Evolutionary conservation across 2,888 invertebrate species (phyloP).

Genomic region (Conchocele bisecta): DNA sequence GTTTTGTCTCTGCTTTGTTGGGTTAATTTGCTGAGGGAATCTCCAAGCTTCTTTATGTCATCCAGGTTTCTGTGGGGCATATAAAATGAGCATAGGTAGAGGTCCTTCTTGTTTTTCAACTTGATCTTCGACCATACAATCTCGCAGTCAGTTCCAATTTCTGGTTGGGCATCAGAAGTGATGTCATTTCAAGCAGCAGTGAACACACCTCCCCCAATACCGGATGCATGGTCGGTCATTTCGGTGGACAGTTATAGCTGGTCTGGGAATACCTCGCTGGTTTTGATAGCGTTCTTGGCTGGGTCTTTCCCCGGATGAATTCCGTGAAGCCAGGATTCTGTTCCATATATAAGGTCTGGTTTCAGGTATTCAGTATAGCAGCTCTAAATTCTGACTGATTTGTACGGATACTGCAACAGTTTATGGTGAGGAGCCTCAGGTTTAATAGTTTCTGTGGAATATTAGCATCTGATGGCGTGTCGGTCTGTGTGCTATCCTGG

Average conservation of each 20-base stretch:
- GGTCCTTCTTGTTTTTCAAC: too few relatives aligned
- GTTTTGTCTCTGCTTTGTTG: background rate
- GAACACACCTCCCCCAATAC: slow-evolving; percentile 19
- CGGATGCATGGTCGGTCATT: slow-evolving; percentile 16
- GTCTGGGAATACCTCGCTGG: slow-evolving; percentile 30
- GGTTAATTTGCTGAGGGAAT: too few relatives aligned
- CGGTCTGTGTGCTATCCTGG: background rate
- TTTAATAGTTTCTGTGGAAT: background rate
- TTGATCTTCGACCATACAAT: too few relatives aligned
- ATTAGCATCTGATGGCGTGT: background rate
- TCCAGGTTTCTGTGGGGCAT: too few relatives aligned
- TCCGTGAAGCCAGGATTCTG: slow-evolving; percentile 23
- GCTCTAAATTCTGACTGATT: background rate
- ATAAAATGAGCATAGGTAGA: too few relatives aligned
- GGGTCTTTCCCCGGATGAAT: slow-evolving; percentile 22
- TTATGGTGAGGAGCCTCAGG: background rate
- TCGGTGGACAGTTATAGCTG: slow-evolving; percentile 1
- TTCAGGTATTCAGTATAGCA: slow-evolving; percentile 2
- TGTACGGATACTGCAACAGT: slow-evolving; percentile 2
- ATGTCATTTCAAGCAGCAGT: too few relatives aligned
- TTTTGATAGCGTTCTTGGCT: slow-evolving; percentile 14
- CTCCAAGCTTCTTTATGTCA: too few relatives aligned
- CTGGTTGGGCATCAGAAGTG: too few relatives aligned
- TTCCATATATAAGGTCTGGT: slow-evolving; percentile 6
- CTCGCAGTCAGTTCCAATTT: too few relatives aligned